These are phyloP conservation scores for Brachionichthys hirsutus DNA, from an alignment of 2,113 vertebrate genomes.

Conservation along the genomic window DNA sequence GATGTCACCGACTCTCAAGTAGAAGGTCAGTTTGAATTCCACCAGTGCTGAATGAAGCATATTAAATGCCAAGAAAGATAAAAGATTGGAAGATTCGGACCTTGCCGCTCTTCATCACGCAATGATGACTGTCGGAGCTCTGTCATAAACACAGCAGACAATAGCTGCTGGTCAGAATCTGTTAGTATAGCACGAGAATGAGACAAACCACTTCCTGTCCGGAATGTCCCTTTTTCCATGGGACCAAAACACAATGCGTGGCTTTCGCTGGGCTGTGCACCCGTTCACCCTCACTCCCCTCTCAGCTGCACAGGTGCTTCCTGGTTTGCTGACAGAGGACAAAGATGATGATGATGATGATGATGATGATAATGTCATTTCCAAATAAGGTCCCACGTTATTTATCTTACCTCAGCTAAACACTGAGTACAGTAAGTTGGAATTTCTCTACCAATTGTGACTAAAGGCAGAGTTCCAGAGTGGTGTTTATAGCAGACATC, in stretches of 20 bases:
- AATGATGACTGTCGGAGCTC: no score
- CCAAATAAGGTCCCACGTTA: conserved; percentile 44
- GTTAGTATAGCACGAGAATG: conserved; percentile 38
- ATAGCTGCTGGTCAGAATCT: conserved; percentile 23
- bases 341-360: conserved; percentile 47
- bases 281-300: background rate
- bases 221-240: conserved; percentile 63
- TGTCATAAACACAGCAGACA: conserved; percentile 31
- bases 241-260: conserved; percentile 62
- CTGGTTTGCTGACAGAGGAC: conserved; percentile 59
- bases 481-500: no score
- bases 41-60: no score
- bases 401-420: conserved; percentile 49
- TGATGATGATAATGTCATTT: no score
- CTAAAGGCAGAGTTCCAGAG: no score
- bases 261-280: conserved; percentile 23
- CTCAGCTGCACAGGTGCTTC: conserved; percentile 70
- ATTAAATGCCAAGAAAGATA: no score
- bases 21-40: no score
- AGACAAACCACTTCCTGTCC: conserved; percentile 61
- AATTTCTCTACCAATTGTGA: no score
- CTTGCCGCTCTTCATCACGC: no score
- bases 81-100: no score
- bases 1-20: conserved; percentile 24
- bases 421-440: conserved; percentile 28